Base-by-base conservation (phyloP, 2,888 invertebrate genomes). In the Pilophorus perplexus region DNA sequence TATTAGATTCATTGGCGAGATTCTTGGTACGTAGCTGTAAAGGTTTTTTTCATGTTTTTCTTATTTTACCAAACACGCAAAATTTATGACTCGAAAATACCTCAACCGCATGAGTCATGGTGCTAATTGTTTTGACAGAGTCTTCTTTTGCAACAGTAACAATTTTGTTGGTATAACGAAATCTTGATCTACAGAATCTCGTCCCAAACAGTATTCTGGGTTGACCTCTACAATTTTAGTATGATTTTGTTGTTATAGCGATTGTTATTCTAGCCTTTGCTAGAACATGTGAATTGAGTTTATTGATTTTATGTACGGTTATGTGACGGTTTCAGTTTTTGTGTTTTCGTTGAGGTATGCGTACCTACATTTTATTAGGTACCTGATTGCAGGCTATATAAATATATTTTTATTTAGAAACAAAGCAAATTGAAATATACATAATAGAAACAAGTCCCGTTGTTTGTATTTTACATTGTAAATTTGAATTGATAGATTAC, bases 251-350 rank as follows among this genome's bases (percentile, higher is more conserved):
- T 59, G 42, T 59, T 52, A 18, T 52, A 18, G 42, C 23, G 40
- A 40, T 59, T 59, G 59, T 59, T 59, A 59, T 59, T 59, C 59
- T 59, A 59, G 59, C 59, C 27, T 22, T 20, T 16, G 59, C 42
- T 42, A 59, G 42, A 59, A 59, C 25, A 40, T 59, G 59, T 59
- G 59, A 59, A 59, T 55, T 42, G 59, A 59, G 40, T 59, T 59
- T 59, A 59, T 59, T 59, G 59, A 59, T 42, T 59, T 55, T 59
- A 59, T 25, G 59, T 40, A 42, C 27, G 42, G 59, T 59, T 25
- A 42, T 59, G 42, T 22, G 27, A 33, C 27, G 40, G 38, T 27
- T 38, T 59, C 42, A 16, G 23, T 22, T 20, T 42, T 42, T 40
- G 59, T 59, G 40, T 42, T 40, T 55, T 59, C 27, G 59, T 59